Percentiles rank a stretch among this genome's conserved stretches.
phyloP scores from a whole-genome alignment of 2,888 invertebrate genomes.

The Rhimphoctona megacephalus region DNA sequence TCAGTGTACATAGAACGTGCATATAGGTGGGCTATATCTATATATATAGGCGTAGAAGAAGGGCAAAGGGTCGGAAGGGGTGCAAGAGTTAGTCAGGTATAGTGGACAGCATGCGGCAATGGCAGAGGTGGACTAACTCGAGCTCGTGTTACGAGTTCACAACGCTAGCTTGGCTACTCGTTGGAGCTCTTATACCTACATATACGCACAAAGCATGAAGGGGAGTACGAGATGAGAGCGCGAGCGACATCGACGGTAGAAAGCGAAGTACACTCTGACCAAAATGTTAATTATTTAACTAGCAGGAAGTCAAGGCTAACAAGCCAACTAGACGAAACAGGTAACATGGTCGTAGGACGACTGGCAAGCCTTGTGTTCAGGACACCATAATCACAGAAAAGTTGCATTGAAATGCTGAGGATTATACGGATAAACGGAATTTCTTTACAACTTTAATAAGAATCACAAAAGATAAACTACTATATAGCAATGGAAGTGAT shows the following conservation, averaged over 20 bases:
- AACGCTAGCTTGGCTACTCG: conserved; percentile 64
- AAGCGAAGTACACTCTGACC: conserved; percentile 77
- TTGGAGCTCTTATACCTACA: conserved; percentile 77
- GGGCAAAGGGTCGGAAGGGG: conserved; percentile 62
- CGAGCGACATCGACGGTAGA: conserved; percentile 58
- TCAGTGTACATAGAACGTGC: neutral
- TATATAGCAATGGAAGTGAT: neutral
- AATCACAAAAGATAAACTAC: neutral
- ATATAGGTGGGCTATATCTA: conserved; percentile 19
- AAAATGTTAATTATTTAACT: conserved; percentile 83
- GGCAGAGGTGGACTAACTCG: conserved; percentile 79
- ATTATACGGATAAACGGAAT: conserved; percentile 21
- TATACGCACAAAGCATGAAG: conserved; percentile 69
- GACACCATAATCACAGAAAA: conserved; percentile 11
- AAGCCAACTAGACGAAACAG: conserved; percentile 74
- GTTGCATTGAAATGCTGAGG: conserved; percentile 30
- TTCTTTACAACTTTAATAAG: neutral
- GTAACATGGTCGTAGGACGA: conserved; percentile 29
- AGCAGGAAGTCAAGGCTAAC: conserved; percentile 79
- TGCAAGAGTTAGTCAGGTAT: conserved; percentile 71
- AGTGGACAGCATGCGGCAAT: conserved; percentile 77
- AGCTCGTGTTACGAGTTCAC: conserved; percentile 81
- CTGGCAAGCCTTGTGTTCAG: neutral
- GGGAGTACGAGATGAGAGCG: conserved; percentile 67
- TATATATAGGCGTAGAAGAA: conserved; percentile 5